A percentile compares a stretch with the other conserved stretches of the same genome.
Conservation (phyloP, 2,888 invertebrate genomes). For the Cryptocephalus moraei region DNA sequence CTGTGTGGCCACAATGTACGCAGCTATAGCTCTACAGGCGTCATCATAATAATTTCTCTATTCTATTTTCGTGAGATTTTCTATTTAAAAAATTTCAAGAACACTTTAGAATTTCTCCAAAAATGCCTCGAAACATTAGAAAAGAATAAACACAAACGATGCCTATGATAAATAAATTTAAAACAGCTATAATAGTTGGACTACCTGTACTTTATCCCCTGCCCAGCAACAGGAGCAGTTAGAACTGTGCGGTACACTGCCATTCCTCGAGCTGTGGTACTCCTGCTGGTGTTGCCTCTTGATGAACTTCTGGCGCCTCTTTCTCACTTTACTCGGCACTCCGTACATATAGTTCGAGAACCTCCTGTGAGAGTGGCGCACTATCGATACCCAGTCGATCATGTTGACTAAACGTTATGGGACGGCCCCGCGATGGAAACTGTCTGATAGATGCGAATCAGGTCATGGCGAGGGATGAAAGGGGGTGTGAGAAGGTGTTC, state of each 20-base stretch:
- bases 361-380: constrained; percentile 57
- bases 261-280: constrained; percentile 3
- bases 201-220: constrained; percentile 29
- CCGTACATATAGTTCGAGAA: constrained; percentile 62
- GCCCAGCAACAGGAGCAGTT: constrained; percentile 38
- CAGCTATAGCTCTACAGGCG: too few species aligned
- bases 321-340: constrained; percentile 53
- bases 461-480: too few species aligned
- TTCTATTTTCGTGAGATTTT: too few species aligned
- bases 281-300: constrained; percentile 16
- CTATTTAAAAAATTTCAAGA: too few species aligned
- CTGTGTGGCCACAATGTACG: too few species aligned
- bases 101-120: too few species aligned
- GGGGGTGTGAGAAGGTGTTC: too few species aligned
- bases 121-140: not conserved
- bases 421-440: not conserved
- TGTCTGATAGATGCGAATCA: not conserved
- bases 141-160: not conserved
- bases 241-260: constrained; percentile 16
- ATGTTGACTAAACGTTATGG: constrained; percentile 32
- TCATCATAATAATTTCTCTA: too few species aligned
- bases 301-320: constrained; percentile 36
- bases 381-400: constrained; percentile 73
- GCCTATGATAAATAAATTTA: not conserved
- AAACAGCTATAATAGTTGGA: not conserved